phyloP scores from a whole-genome alignment of 2,113 vertebrate species.

The Spermophilus dauricus region DNA sequence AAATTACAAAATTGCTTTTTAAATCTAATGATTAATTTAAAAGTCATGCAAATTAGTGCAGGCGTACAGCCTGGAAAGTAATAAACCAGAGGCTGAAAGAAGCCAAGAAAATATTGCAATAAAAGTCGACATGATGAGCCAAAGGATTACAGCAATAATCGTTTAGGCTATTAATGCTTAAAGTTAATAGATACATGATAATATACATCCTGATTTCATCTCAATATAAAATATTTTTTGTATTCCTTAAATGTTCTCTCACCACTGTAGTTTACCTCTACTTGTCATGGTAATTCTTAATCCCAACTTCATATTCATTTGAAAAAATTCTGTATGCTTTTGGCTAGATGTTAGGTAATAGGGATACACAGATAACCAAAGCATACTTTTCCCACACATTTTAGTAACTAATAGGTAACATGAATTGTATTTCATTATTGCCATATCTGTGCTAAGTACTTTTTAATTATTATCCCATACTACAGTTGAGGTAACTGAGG shows the following conservation, averaged over 20 bases:
- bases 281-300: not conserved
- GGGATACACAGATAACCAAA: not conserved
- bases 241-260: constrained; percentile 28
- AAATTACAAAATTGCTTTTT: constrained; percentile 75
- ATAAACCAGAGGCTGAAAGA: constrained; percentile 60
- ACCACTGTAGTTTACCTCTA: not conserved
- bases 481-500: not conserved
- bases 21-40: constrained; percentile 70
- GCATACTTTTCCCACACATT: not conserved
- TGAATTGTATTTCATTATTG: constrained; percentile 1
- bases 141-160: constrained; percentile 16
- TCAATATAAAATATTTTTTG: not conserved
- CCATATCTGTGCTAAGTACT: not conserved
- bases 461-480: not conserved
- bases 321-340: not conserved
- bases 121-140: constrained; percentile 28
- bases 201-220: not conserved
- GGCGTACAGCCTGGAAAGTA: constrained; percentile 57
- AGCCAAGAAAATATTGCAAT: constrained; percentile 61
- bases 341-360: not conserved
- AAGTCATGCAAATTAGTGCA: constrained; percentile 71
- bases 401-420: not conserved
- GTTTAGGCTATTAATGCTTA: not conserved
- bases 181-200: not conserved
- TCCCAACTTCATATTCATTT: not conserved